These are phyloP conservation scores for Hypothenemus hampei DNA, from an alignment of 1,140 invertebrate genomes.

Conservation along the genomic window DNA sequence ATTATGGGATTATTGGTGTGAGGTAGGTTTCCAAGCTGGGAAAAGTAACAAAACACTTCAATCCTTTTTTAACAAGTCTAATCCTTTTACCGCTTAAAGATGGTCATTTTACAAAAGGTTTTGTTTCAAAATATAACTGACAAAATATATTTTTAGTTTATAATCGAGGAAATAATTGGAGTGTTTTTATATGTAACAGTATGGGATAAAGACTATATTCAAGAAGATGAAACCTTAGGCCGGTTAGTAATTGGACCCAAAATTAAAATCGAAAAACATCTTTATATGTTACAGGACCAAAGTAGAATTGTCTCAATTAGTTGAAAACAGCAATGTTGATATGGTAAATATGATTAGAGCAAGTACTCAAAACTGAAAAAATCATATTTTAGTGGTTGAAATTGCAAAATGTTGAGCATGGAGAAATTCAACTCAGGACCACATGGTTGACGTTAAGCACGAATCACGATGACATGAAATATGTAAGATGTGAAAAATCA, in stretches of 20 bases:
- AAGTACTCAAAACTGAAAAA: not conserved
- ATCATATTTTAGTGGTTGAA: conserved; percentile 69
- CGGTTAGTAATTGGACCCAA: conserved; percentile 55
- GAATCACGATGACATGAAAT: conserved; percentile 62
- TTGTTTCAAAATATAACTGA: too few species aligned
- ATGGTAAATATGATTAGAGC: conserved; percentile 50
- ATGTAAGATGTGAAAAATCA: conserved; percentile 39
- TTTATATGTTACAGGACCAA: conserved; percentile 41
- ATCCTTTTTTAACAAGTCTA: too few species aligned
- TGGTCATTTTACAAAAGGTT: not conserved
- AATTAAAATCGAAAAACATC: not conserved
- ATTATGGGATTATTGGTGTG: conserved; percentile 92
- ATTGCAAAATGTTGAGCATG: conserved; percentile 85
- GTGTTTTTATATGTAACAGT: conserved; percentile 71
- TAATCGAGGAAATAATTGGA: conserved; percentile 55
- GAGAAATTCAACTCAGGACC: conserved; percentile 76
- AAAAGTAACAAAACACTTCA: too few species aligned
- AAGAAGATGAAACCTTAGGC: conserved; percentile 73
- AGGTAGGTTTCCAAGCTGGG: too few species aligned
- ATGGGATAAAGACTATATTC: conserved; percentile 75
- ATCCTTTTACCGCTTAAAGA: not conserved
- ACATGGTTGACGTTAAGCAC: conserved; percentile 77
- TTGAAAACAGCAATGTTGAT: conserved; percentile 60
- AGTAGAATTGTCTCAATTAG: conserved; percentile 60
- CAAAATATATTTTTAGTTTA: conserved; percentile 47